Evolutionary conservation across 2,797 vertebrate species (phyloP), one percentile per base, ranked within the genome.

Genomic region (Mormyrus proboscirostris): DNA sequence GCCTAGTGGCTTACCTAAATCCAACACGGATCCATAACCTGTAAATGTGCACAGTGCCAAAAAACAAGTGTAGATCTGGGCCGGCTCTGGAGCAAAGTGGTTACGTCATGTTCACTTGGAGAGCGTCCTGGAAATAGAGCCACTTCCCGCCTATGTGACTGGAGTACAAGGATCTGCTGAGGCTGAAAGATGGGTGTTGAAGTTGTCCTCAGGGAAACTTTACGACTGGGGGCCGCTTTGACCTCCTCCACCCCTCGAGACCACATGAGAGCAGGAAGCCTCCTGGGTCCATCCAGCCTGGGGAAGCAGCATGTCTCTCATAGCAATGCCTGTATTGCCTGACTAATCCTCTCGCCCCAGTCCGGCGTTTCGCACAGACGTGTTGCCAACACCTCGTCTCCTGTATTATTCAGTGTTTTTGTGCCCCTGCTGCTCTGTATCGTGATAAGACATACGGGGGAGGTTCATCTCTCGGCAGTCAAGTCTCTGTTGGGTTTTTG

Each of bases 351-450:
- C 33, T 53, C 19, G 59, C 33, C 29, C 33, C 12, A 33, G 29
- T 49, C 88, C 22, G 9, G 33, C 22, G 16, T 53, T 47, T 51
- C 19, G 10, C 38, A 84, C 47, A 33, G 16, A 49, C 4, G 29
- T 83, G 44, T 69, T 50, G 41, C 38, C 82, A 9, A 79, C 86
- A 49, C 55, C 88, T 89, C 29, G 12, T 59, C 90, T 76, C 83
- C 41, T 90, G 57, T 86, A 89, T 86, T 88, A 86, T 76, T 88
- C 82, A 82, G 88, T 88, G 55, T 91, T 47, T 89, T 25, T n/a
- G 3, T 86, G 83, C 7, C n/a, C 86, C 86, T 87, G 86, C 86
- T 59, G 86, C 33, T 87, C 12, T 29, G 29, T 57, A 59, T 33
- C 83, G 47, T 85, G 44, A 51, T 85, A 51, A 50, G 83, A 51